These are phyloP conservation scores for Hippocampus kuda DNA, from an alignment of 2,797 vertebrate species.

Conservation along the genomic window DNA sequence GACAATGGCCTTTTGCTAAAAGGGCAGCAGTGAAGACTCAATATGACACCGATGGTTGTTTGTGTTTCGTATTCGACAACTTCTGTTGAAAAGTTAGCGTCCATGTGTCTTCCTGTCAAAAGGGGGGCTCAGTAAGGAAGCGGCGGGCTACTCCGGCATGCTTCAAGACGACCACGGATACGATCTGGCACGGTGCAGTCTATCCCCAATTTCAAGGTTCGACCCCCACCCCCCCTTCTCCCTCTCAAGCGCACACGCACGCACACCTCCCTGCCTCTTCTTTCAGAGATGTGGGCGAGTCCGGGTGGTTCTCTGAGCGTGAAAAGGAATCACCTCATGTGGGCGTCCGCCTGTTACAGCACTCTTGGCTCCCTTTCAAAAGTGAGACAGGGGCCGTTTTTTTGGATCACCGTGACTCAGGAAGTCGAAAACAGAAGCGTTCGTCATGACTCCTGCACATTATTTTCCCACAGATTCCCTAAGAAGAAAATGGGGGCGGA, in stretches of 20 bases:
- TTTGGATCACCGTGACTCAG: conserved; percentile 38
- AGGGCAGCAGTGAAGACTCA: too few species aligned
- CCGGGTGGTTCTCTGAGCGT: conserved; percentile 48
- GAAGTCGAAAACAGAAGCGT: conserved; percentile 22
- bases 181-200: too few species aligned
- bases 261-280: background rate
- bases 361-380: background rate
- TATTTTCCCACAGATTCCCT: conserved; percentile 6
- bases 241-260: too few species aligned
- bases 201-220: background rate
- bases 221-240: too few species aligned
- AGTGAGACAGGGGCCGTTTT: background rate
- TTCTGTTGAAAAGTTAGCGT: too few species aligned
- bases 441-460: conserved; percentile 20
- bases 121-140: too few species aligned
- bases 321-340: conserved; percentile 56
- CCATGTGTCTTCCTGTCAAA: too few species aligned
- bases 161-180: too few species aligned
- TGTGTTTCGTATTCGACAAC: too few species aligned
- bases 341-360: conserved; percentile 39
- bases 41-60: too few species aligned
- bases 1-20: too few species aligned
- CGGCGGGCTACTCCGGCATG: too few species aligned
- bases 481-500: conserved; percentile 15
- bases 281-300: conserved; percentile 41